A percentile compares a stretch with the other conserved stretches of the same genome.
Evolutionary conservation across 2,888 invertebrate genomes (phyloP).

Genomic region (Drosophila hamatofila): DNA sequence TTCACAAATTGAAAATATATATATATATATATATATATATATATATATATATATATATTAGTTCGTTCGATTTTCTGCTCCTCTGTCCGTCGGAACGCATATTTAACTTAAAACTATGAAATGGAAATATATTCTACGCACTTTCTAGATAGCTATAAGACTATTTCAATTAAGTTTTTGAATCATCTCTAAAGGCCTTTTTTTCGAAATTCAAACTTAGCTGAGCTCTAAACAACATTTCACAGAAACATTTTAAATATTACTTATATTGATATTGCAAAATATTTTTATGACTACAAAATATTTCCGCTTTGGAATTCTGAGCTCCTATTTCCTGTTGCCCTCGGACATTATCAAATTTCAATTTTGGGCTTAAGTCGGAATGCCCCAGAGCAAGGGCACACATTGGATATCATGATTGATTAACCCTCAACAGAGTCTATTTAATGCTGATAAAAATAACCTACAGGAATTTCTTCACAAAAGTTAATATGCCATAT

Average conservation of each 20-base stretch:
- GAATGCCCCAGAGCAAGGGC: not conserved
- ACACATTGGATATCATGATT: constrained; percentile 34
- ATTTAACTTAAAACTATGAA: no score
- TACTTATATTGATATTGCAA: not conserved
- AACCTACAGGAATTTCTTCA: constrained; percentile 15
- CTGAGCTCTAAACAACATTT: not conserved
- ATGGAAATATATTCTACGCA: no score
- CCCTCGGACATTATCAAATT: constrained; percentile 29
- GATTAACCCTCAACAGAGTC: constrained; percentile 29
- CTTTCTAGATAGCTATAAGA: no score
- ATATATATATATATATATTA: not conserved
- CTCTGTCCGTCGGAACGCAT: no score
- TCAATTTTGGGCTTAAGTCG: constrained; percentile 2
- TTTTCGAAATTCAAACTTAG: not conserved
- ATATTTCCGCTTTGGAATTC: not conserved
- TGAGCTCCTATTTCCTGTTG: not conserved
- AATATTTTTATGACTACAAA: not conserved
- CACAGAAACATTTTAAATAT: not conserved
- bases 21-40: not conserved
- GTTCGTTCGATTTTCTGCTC: no score
- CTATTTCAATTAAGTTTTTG: not conserved
- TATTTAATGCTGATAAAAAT: constrained; percentile 22
- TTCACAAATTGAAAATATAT: no score
- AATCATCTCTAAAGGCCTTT: not conserved
- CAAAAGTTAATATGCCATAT: constrained; percentile 65